Percentiles rank a stretch among this genome's conserved stretches.
Conservation (phyloP, 1,140 invertebrate species). For the Aricia agestis region DNA sequence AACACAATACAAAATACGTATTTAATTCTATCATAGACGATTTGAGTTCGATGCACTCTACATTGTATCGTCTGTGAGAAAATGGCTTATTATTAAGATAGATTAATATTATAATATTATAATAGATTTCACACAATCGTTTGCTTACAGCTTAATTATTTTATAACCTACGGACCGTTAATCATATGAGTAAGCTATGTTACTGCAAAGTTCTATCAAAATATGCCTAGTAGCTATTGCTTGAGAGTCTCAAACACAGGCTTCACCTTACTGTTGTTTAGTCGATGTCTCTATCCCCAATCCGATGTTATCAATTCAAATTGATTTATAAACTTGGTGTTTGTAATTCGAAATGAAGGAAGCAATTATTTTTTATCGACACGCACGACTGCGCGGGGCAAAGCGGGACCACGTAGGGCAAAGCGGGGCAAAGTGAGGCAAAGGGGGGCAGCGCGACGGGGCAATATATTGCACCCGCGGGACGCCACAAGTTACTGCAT, state of each 20-base stretch:
- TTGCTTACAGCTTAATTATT: no score
- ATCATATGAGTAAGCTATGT: no score
- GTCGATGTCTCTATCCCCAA: background rate
- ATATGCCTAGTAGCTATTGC: no score
- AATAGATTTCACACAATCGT: no score
- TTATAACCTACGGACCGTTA: no score
- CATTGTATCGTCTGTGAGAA: background rate
- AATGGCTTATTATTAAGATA: no score
- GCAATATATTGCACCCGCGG: slow-evolving; percentile 67
- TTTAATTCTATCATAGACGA: background rate
- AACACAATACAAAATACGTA: background rate
- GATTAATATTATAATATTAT: no score
- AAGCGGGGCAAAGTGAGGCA: no score
- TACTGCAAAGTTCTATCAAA: no score
- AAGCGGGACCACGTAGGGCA: slow-evolving; percentile 12
- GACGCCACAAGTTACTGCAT: slow-evolving; percentile 41
- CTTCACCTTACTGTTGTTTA: background rate
- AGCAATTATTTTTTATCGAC: slow-evolving; percentile 72
- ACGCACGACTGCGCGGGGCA: slow-evolving; percentile 52
- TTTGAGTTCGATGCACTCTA: background rate
- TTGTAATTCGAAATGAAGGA: slow-evolving; percentile 44
- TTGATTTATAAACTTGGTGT: slow-evolving; percentile 4
- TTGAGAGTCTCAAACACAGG: no score
- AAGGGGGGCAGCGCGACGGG: slow-evolving; percentile 33
- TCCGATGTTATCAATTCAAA: slow-evolving; percentile 7